Evolutionary conservation across 2,888 invertebrate genomes (phyloP).

Genomic region (Heliconius hortense): DNA sequence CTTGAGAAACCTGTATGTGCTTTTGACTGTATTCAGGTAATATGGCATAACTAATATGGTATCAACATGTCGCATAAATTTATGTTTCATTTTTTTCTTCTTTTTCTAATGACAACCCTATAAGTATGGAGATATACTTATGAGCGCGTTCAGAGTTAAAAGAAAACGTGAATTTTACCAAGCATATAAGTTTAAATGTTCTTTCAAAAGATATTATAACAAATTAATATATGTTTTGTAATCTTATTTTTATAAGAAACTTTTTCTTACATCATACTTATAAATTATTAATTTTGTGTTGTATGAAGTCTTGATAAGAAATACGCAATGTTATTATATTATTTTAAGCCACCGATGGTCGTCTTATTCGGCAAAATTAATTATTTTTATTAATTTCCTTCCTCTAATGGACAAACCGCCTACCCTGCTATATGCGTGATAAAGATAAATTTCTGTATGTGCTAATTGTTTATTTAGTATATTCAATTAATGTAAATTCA

Average conservation of each 20-base stretch:
- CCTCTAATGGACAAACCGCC: too few relatives aligned
- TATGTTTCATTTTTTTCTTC: not conserved
- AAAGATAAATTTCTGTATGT: too few relatives aligned
- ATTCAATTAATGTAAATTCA: too few relatives aligned
- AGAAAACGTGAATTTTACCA: slow-evolving; percentile 23
- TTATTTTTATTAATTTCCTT: too few relatives aligned
- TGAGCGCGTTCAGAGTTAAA: slow-evolving; percentile 4
- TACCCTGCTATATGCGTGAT: too few relatives aligned
- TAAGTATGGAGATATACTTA: too few relatives aligned
- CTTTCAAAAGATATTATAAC: slow-evolving; percentile 2
- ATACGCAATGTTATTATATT: not conserved
- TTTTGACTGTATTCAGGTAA: too few relatives aligned
- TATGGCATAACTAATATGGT: not conserved
- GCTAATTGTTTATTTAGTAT: too few relatives aligned
- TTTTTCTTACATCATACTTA: not conserved
- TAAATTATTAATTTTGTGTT: not conserved
- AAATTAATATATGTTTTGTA: not conserved
- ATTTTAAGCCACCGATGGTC: too few relatives aligned
- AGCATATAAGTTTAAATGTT: slow-evolving; percentile 13
- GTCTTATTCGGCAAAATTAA: too few relatives aligned
- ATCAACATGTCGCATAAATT: not conserved
- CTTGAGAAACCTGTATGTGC: not conserved
- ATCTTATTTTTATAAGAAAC: not conserved
- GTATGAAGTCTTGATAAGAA: not conserved
- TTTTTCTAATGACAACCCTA: not conserved